Percentiles rank a stretch among this genome's conserved stretches.
phyloP scores from a whole-genome alignment of 2,797 vertebrate species.

The Acanthiza pusilla region DNA sequence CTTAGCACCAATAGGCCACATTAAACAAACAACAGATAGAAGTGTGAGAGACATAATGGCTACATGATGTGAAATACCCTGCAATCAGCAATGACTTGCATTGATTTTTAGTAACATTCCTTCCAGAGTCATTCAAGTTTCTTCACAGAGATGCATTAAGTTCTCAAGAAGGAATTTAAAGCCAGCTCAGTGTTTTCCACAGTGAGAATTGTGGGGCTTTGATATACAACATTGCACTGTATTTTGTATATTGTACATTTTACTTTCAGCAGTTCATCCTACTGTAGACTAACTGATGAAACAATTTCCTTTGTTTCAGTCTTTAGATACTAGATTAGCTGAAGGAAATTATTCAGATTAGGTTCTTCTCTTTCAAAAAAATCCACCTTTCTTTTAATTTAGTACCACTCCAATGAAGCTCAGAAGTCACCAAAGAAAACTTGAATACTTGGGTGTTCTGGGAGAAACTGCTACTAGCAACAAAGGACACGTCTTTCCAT shows the following conservation, averaged over 20 bases:
- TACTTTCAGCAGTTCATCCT: neutral
- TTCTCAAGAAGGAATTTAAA: neutral
- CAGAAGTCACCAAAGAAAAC: neutral
- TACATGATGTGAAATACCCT: neutral
- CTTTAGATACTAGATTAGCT: neutral
- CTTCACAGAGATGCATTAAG: neutral
- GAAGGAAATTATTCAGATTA: neutral
- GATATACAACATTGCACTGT: neutral
- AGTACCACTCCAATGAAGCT: neutral
- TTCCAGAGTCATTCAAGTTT: neutral
- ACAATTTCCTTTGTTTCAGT: neutral
- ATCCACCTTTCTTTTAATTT: neutral
- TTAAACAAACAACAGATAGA: slow-evolving; percentile 26
- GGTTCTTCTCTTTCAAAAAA: neutral
- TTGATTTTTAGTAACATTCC: neutral
- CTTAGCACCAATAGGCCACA: neutral
- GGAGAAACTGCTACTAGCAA: neutral
- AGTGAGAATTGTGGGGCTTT: neutral
- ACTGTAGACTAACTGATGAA: neutral
- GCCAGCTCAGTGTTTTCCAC: neutral
- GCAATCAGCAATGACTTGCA: neutral
- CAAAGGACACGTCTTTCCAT: neutral
- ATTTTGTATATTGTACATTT: neutral
- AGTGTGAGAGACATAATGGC: neutral
- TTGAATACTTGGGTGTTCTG: neutral